Evolutionary conservation across 2,888 invertebrate species (phyloP).

Genomic region (Aleiodes alternator): DNA sequence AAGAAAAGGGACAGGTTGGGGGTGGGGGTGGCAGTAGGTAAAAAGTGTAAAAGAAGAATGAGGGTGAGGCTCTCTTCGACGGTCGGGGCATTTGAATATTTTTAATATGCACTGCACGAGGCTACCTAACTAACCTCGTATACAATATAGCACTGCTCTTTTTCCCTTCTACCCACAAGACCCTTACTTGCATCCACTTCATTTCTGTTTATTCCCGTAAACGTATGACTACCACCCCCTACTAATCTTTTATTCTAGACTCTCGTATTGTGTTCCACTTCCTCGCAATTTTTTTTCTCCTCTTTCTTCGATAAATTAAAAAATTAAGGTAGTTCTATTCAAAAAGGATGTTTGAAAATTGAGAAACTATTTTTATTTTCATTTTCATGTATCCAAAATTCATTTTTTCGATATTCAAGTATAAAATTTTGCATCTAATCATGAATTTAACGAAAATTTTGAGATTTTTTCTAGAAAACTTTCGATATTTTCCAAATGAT

Average conservation of each 20-base stretch:
- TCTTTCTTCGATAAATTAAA: neutral
- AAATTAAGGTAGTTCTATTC: too few relatives aligned
- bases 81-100: constrained; percentile 68
- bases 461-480: too few relatives aligned
- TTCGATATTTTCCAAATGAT: too few relatives aligned
- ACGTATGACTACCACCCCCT: constrained; percentile 18
- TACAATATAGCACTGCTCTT: constrained; percentile 58
- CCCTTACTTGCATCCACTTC: constrained; percentile 62
- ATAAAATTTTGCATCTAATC: too few relatives aligned
- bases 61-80: constrained; percentile 43
- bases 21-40: neutral
- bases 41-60: constrained; percentile 39
- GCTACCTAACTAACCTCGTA: constrained; percentile 70
- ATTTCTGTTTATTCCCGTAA: constrained; percentile 19
- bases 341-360: too few relatives aligned
- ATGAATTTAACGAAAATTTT: too few relatives aligned
- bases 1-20: constrained; percentile 30
- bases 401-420: too few relatives aligned
- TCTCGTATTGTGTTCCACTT: neutral
- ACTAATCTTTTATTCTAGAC: constrained; percentile 7
- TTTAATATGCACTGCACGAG: constrained; percentile 72
- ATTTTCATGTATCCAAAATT: too few relatives aligned
- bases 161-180: constrained; percentile 38
- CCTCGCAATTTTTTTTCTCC: neutral
- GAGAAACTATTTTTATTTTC: too few relatives aligned